A percentile compares a stretch with the other conserved stretches of the same genome.
Conservation (phyloP, 64 coral and sea anemone species). For the Acropora tenuis region DNA sequence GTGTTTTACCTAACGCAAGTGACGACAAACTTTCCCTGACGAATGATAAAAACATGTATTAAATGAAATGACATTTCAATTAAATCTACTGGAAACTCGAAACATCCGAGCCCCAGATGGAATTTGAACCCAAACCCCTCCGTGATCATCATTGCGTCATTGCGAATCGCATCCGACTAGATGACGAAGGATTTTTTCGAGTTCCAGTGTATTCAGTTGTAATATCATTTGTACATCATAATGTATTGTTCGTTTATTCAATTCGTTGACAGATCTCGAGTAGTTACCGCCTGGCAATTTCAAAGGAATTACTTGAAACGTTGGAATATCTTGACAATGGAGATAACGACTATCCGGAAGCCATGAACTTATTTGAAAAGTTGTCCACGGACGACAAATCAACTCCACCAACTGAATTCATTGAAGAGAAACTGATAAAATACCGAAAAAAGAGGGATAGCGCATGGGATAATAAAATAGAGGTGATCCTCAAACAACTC, state of each 20-base stretch:
- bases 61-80: no score
- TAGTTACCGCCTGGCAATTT: conserved; percentile 13
- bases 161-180: no score
- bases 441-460: not conserved
- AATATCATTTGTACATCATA: no score
- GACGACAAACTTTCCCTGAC: no score
- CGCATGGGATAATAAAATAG: not conserved
- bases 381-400: not conserved
- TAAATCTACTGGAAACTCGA: no score
- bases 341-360: not conserved
- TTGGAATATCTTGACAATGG: conserved; percentile 33
- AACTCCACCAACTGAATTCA: not conserved
- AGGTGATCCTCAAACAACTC: not conserved
- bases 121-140: no score
- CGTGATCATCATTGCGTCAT: no score
- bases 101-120: no score
- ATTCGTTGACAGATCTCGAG: not conserved
- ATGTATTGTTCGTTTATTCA: not conserved
- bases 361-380: not conserved
- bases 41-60: no score
- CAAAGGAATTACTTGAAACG: conserved; percentile 27
- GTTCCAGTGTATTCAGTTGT: no score
- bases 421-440: conserved; percentile 15
- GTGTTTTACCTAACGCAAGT: no score
- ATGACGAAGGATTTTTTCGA: no score